phyloP scores from a whole-genome alignment of 2,888 invertebrate species.

The Dendrolimus pini region DNA sequence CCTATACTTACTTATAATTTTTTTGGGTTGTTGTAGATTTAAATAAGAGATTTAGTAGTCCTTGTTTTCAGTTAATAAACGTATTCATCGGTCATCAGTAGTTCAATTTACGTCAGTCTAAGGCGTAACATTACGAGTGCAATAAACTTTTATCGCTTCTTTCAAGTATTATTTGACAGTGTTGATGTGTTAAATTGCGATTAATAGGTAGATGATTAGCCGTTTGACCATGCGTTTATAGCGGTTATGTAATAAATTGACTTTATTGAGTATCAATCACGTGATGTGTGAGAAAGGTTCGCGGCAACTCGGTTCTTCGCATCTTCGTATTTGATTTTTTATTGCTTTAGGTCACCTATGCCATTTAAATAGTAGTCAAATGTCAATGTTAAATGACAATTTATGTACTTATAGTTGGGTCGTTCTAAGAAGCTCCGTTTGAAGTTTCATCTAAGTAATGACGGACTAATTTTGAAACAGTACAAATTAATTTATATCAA shows the following conservation, averaged over 20 bases:
- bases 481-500: no score
- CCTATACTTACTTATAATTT: no score
- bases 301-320: background rate
- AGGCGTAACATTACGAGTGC: conserved; percentile 21
- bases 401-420: no score
- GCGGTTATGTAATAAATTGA: conserved; percentile 61
- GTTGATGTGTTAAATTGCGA: conserved; percentile 66
- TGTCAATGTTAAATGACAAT: no score
- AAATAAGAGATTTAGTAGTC: background rate
- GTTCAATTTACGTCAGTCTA: conserved; percentile 8
- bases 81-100: conserved; percentile 13
- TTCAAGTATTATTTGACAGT: conserved; percentile 67
- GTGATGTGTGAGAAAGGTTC: conserved; percentile 8
- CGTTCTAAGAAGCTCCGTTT: no score
- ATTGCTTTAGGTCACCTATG: background rate
- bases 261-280: conserved; percentile 68
- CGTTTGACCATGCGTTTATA: conserved; percentile 55
- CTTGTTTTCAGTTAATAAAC: conserved; percentile 15
- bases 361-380: background rate
- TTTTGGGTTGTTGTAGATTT: no score
- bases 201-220: conserved; percentile 62
- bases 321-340: background rate
- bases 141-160: conserved; percentile 59
- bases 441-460: no score
- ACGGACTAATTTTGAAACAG: no score